These are phyloP conservation scores for Steromphala cineraria DNA, from an alignment of 2,888 invertebrate species.

Conservation along the genomic window DNA sequence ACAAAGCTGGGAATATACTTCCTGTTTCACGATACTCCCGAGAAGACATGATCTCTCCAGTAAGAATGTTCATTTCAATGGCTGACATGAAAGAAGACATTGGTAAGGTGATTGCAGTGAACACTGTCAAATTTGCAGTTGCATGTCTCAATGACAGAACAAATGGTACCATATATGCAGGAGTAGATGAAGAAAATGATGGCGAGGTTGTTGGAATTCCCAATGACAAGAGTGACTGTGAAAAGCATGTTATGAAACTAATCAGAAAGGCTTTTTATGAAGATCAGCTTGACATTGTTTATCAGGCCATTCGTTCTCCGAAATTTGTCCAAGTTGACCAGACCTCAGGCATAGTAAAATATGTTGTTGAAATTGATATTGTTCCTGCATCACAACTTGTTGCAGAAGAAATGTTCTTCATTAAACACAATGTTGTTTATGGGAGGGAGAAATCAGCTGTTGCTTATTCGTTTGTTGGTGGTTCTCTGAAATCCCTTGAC, in stretches of 20 bases:
- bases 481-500: too few relatives aligned
- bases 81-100: not conserved
- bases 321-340: slow-evolving; percentile 25
- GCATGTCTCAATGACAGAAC: slow-evolving; percentile 34
- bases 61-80: slow-evolving; percentile 16
- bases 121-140: slow-evolving; percentile 26
- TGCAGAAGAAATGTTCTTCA: too few relatives aligned
- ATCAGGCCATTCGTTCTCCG: slow-evolving; percentile 29
- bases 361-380: slow-evolving; percentile 34
- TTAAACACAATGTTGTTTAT: too few relatives aligned
- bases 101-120: slow-evolving; percentile 10
- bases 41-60: slow-evolving; percentile 24
- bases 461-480: too few relatives aligned
- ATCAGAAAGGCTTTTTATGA: slow-evolving; percentile 18
- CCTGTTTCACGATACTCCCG: not conserved
- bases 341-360: not conserved
- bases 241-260: not conserved
- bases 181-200: not conserved
- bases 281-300: slow-evolving; percentile 27
- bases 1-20: too few relatives aligned
- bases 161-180: slow-evolving; percentile 37
- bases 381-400: slow-evolving; percentile 19
- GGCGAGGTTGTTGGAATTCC: slow-evolving; percentile 27
- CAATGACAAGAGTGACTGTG: not conserved
- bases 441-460: too few relatives aligned